phyloP scores from a whole-genome alignment of 2,113 vertebrate species.

The Engystomops pustulosus region DNA sequence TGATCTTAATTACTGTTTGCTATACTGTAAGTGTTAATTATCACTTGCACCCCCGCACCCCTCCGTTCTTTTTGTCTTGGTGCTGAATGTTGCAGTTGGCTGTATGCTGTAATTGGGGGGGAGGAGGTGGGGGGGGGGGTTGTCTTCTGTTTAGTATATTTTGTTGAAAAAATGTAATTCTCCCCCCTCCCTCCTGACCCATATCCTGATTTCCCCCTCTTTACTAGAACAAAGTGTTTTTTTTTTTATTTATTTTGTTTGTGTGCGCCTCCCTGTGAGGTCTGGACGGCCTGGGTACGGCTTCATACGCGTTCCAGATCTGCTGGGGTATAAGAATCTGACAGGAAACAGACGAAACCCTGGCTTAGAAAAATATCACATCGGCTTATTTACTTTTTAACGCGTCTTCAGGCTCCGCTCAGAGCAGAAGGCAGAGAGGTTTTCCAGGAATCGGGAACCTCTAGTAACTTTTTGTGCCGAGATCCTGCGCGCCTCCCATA shows the following conservation, averaged over 20 bases:
- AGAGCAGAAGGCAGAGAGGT: too few relatives aligned
- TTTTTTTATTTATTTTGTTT: too few relatives aligned
- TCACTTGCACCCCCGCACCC: neutral
- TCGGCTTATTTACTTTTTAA: neutral
- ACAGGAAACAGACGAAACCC: constrained; percentile 61
- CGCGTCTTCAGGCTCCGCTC: neutral
- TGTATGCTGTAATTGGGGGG: constrained; percentile 34
- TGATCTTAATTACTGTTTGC: constrained; percentile 41
- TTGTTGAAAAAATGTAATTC: constrained; percentile 60
- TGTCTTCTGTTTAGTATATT: constrained; percentile 40
- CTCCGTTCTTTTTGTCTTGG: constrained; percentile 21
- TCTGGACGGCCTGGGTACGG: constrained; percentile 67
- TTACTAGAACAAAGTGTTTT: constrained; percentile 71
- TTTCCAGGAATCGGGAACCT: neutral
- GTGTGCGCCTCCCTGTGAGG: constrained; percentile 77
- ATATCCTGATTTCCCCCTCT: constrained; percentile 59
- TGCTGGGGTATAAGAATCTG: constrained; percentile 62
- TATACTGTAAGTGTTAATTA: constrained; percentile 23
- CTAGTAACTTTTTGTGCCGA: neutral
- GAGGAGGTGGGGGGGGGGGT: too few relatives aligned
- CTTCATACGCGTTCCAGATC: constrained; percentile 63
- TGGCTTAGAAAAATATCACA: neutral
- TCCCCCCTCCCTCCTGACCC: constrained; percentile 61
- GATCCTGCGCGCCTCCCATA: neutral
- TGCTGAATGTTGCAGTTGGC: constrained; percentile 3